Base-by-base conservation (phyloP, 2,888 invertebrate species). In the Resseliella maxima region DNA sequence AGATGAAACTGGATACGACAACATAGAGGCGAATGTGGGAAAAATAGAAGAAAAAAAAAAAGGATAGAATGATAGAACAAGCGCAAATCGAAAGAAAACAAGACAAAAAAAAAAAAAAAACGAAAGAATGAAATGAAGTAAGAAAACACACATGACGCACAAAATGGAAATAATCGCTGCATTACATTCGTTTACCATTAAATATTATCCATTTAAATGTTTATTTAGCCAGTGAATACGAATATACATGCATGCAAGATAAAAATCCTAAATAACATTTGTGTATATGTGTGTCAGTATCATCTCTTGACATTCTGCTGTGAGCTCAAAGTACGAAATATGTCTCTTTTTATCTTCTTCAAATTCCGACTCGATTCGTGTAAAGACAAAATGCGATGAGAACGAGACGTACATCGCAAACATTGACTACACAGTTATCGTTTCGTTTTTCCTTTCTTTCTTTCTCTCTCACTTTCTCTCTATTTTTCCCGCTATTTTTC, bases 131-230 rank as follows among this genome's bases (percentile, higher is more conserved):
- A 50, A 50, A 50, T 3, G 10, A 50, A 18, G 12, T 21, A 50
- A 50, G 2, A 50, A 21, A 0, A 72, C 72, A 72, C 15, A 31
- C 35, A 72, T 72, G 72, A 72, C 72, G 72, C 72, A 72, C 72
- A 72, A 72, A 72, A 72, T 72, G 31, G 31, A 35, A 72, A 72
- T 72, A 72, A 31, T 72, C 72, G 72, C 35, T 72, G 72, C 3
- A 72, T 31, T 72, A 72, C 72, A 72, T 72, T 31, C 31, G 35
- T 72, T 72, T 72, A 72, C 35, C 72, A 72, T 72, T 72, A 72
- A 72, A 72, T 72, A 72, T 72, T 12, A 72, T 31, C 72, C 72
- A 72, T 72, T 72, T 72, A 35, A 72, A 72, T 72, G 31, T 72
- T 72, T 72, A 72, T 72, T 72, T 72, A 31, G 72, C 72, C 35